Percentiles rank a stretch among this genome's conserved stretches.
phyloP scores from a whole-genome alignment of 2,888 invertebrate species.

The Protodeltote pygarga region DNA sequence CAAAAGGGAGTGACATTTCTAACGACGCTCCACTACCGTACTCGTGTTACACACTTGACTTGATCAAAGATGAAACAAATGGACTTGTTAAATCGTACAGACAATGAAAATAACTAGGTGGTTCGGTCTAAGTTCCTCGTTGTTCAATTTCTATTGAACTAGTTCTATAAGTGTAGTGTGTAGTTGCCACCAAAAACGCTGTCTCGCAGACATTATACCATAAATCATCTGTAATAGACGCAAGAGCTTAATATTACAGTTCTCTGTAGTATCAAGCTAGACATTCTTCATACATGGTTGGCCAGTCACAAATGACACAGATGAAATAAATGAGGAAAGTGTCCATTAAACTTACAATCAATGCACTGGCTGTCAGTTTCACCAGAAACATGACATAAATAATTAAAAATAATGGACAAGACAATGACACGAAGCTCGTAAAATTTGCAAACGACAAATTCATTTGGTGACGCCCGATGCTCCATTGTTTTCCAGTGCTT shows the following conservation, averaged over 20 bases:
- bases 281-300: too few relatives aligned
- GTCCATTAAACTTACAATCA: background rate
- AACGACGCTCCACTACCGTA: conserved; percentile 53
- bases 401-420: conserved; percentile 21
- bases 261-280: too few relatives aligned
- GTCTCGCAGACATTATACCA: too few relatives aligned
- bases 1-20: conserved; percentile 81
- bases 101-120: conserved; percentile 10
- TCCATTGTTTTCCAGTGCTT: conserved; percentile 48
- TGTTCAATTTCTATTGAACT: background rate
- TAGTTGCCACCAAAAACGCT: too few relatives aligned
- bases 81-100: conserved; percentile 17
- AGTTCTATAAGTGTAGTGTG: too few relatives aligned
- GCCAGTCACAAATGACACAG: too few relatives aligned
- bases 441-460: conserved; percentile 52
- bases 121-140: too few relatives aligned
- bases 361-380: conserved; percentile 5
- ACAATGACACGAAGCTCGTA: conserved; percentile 28
- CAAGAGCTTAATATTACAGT: too few relatives aligned
- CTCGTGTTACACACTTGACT: conserved; percentile 49
- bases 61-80: conserved; percentile 48
- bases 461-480: conserved; percentile 45
- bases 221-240: too few relatives aligned
- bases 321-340: background rate
- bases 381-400: conserved; percentile 16